Percentiles rank a stretch among this genome's conserved stretches.
Evolutionary conservation across 2,797 vertebrate genomes (phyloP).

Genomic region (Tinamus major): DNA sequence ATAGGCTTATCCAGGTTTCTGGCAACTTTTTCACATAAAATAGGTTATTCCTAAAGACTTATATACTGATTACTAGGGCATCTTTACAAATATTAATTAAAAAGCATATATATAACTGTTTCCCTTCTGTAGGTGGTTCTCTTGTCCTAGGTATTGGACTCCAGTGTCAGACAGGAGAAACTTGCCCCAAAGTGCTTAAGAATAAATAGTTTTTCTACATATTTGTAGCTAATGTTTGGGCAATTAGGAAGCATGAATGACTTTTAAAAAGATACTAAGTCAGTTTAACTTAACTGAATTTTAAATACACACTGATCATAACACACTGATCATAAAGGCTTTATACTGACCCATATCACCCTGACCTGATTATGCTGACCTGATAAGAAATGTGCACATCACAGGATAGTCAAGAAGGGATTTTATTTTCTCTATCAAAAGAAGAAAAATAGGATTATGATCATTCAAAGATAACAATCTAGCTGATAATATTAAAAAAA

Average conservation of each 20-base stretch:
- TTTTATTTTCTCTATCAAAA: neutral
- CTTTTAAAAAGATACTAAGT: neutral
- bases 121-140: neutral
- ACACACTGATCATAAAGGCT: neutral
- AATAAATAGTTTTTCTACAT: neutral
- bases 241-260: neutral
- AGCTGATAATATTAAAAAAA: neutral
- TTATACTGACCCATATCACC: neutral
- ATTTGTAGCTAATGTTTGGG: neutral
- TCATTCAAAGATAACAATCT: neutral
- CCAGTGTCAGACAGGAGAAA: neutral
- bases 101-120: neutral
- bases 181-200: neutral
- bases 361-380: neutral
- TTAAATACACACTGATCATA: neutral
- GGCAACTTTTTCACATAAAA: neutral
- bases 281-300: neutral
- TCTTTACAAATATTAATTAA: neutral
- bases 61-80: neutral
- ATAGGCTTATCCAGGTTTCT: neutral
- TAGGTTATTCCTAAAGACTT: slow-evolving; percentile 5
- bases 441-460: neutral
- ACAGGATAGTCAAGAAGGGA: fast-evolving
- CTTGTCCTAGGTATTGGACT: neutral
- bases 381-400: neutral